A percentile compares a stretch with the other conserved stretches of the same genome.
phyloP scores from a whole-genome alignment of 2,113 vertebrate genomes.

The Tragulus kanchil region DNA sequence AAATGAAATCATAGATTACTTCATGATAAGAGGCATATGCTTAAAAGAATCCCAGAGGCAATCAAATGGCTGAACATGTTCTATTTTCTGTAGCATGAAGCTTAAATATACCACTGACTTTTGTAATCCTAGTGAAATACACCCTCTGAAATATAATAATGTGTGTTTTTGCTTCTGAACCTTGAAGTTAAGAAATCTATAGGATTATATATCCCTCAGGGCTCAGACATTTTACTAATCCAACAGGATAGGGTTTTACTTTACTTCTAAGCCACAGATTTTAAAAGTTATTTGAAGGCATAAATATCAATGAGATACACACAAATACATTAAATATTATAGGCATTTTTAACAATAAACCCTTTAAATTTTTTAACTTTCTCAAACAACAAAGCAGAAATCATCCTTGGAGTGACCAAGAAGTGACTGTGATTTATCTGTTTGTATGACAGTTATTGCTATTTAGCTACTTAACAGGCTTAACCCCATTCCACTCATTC shows the following conservation, averaged over 20 bases:
- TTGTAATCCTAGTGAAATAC: slow-evolving; percentile 53
- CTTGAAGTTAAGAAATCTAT: slow-evolving; percentile 41
- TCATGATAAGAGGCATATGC: neutral
- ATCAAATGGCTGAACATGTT: slow-evolving; percentile 42
- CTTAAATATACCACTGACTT: slow-evolving; percentile 55
- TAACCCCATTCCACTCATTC: neutral
- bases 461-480: neutral
- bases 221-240: slow-evolving; percentile 65
- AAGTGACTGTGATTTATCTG: neutral
- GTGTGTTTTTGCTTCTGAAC: slow-evolving; percentile 51
- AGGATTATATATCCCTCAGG: slow-evolving; percentile 22
- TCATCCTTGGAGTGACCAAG: neutral
- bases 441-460: neutral
- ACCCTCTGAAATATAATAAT: slow-evolving; percentile 31
- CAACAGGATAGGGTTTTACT: slow-evolving; percentile 51
- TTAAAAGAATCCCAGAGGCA: slow-evolving; percentile 13
- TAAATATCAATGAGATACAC: slow-evolving; percentile 59
- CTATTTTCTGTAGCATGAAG: slow-evolving; percentile 61
- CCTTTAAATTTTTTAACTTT: slow-evolving; percentile 49
- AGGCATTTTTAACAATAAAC: slow-evolving; percentile 3
- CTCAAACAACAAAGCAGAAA: slow-evolving; percentile 28
- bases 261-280: slow-evolving; percentile 68
- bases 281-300: slow-evolving; percentile 48
- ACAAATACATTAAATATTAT: neutral
- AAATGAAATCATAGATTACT: neutral